A percentile compares a stretch with the other conserved stretches of the same genome.
These are phyloP conservation scores for Galleria mellonella DNA, from an alignment of 1,140 invertebrate species.

Conservation along the genomic window DNA sequence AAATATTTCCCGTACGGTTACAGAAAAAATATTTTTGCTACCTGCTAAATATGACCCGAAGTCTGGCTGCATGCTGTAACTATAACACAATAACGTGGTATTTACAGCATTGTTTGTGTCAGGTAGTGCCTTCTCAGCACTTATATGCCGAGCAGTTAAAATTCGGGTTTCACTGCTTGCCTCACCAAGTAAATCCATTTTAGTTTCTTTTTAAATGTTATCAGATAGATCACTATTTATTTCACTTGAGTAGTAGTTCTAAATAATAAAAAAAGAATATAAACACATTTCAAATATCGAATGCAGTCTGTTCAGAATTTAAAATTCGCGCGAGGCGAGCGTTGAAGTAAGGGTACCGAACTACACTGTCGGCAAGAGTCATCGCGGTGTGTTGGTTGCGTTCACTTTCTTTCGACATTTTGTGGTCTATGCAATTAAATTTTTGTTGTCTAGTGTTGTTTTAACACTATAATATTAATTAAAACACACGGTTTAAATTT, in stretches of 20 bases:
- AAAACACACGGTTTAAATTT: background rate
- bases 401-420: constrained; percentile 70
- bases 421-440: constrained; percentile 40
- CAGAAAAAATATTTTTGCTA: constrained; percentile 14
- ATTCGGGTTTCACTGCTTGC: constrained; percentile 28
- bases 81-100: constrained; percentile 49
- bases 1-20: background rate
- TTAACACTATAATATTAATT: background rate
- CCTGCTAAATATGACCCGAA: constrained; percentile 48
- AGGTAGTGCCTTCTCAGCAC: constrained; percentile 28
- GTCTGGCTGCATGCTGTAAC: constrained; percentile 46
- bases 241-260: constrained; percentile 1
- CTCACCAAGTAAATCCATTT: constrained; percentile 50
- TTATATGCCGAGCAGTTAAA: constrained; percentile 46
- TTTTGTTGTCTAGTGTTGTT: constrained; percentile 32
- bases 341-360: constrained; percentile 13
- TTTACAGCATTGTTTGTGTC: constrained; percentile 45
- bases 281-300: constrained; percentile 8
- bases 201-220: constrained; percentile 7
- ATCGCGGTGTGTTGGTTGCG: constrained; percentile 29
- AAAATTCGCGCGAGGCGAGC: constrained; percentile 19
- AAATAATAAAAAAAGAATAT: constrained; percentile 4
- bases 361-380: constrained; percentile 17
- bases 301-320: constrained; percentile 4
- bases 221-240: background rate